These are phyloP conservation scores for Danio tinwini DNA, from an alignment of 2,797 vertebrate genomes.

Conservation along the genomic window DNA sequence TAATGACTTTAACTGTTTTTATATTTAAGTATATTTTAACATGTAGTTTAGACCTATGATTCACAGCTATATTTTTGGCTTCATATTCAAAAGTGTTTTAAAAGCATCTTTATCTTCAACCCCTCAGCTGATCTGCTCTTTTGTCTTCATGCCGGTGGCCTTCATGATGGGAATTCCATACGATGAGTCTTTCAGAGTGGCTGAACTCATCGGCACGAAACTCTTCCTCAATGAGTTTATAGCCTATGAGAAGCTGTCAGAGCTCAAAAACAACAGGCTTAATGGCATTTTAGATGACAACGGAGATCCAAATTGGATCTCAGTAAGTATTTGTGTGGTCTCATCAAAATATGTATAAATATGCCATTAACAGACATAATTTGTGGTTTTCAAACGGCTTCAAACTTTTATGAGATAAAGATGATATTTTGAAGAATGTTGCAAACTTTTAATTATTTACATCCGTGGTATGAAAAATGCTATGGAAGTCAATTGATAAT, in stretches of 20 bases:
- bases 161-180: conserved; percentile 93
- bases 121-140: conserved; percentile 92
- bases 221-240: conserved; percentile 96
- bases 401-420: too few species aligned
- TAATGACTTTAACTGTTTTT: neutral
- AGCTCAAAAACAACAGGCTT: conserved; percentile 81
- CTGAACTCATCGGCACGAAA: conserved; percentile 91
- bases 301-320: conserved; percentile 82
- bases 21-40: too few species aligned
- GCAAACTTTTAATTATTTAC: too few species aligned
- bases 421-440: too few species aligned
- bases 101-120: conserved; percentile 15
- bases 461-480: too few species aligned
- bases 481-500: too few species aligned
- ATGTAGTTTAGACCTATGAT: neutral
- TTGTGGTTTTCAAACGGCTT: neutral
- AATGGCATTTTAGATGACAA: conserved; percentile 76
- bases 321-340: conserved; percentile 74
- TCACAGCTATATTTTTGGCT: neutral
- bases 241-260: conserved; percentile 86
- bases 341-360: neutral
- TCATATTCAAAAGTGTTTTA: neutral
- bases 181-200: conserved; percentile 84
- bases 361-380: too few species aligned
- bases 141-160: conserved; percentile 90